Conservation (phyloP, 2,888 invertebrate genomes). For the Idaea dimidiata region DNA sequence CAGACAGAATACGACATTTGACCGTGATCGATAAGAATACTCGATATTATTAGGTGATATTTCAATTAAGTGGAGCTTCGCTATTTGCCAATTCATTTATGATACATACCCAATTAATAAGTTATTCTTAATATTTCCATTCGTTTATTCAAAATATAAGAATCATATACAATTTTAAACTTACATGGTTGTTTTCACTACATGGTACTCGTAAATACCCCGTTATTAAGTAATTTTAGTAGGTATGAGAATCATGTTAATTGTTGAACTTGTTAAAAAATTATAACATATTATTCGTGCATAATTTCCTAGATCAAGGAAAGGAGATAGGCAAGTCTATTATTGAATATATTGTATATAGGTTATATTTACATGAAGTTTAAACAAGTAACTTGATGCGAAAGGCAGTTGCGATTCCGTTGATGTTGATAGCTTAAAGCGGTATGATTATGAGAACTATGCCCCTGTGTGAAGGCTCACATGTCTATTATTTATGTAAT, state of each 20-base stretch:
- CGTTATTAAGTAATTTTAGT: too few relatives aligned
- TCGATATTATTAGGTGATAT: not conserved
- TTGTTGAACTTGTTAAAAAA: too few relatives aligned
- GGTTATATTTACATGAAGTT: not conserved
- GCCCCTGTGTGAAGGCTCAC: conserved; percentile 61
- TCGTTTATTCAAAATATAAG: too few relatives aligned
- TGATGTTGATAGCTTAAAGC: conserved; percentile 40
- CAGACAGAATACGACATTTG: not conserved
- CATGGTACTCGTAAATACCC: too few relatives aligned
- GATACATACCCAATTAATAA: not conserved
- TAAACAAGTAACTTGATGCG: conserved; percentile 46
- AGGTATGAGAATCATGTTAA: too few relatives aligned
- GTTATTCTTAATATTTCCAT: not conserved
- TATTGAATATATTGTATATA: too few relatives aligned
- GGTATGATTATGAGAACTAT: conserved; percentile 53
- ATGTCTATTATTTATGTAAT: conserved; percentile 69
- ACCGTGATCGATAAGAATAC: not conserved
- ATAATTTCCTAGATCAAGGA: not conserved
- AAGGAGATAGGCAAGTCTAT: too few relatives aligned
- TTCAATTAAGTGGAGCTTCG: not conserved
- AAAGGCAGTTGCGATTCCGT: conserved; percentile 42
- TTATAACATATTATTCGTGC: not conserved
- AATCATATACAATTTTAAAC: too few relatives aligned
- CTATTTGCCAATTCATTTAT: not conserved
- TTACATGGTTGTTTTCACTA: too few relatives aligned